Evolutionary conservation across 2,113 vertebrate genomes (phyloP), one percentile per base, ranked within the genome.

Genomic region (Oryzias woworae): DNA sequence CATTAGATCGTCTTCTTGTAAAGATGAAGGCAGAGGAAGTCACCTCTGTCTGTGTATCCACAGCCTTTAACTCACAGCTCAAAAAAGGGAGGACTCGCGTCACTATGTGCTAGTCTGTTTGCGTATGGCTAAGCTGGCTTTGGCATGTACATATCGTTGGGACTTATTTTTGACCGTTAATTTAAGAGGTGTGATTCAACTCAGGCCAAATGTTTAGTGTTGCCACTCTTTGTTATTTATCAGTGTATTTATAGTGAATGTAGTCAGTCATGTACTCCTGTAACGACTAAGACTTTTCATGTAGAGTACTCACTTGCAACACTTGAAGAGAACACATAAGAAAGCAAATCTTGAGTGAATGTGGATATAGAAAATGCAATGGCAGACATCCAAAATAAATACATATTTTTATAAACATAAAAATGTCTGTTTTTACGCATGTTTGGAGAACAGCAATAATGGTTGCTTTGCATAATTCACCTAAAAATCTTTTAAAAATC

Each of bases 231-330:
- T 83, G 75, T 89, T 91, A 90, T 91, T 92, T 92, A 92, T 88
- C 86, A 67, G 59, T 75, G 82, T 92, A 92, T 92, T 92, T 92
- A 91, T 91, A 80, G 78, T 65, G 76, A 78, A 26, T 76, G 78
- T 81, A 90, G 70, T 81, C 70, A 74, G 72, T 77, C 70, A 71
- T 43, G 54, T 79, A 84, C 44, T 64, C 73, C 24, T 73, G 65
- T 79, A 83, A 70, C 36, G 24, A 59, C 60, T 60, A 53, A 67
- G 59, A 53, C 41, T 63, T 50, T 22, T 62, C 17, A 58, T 67
- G 51, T 70, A 69, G 31, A 66, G 36, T 60, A 53, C 66, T 53
- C 62, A 55, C 62, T 69, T 68, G 69, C 23, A 62, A 58, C 58
- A 53, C 46, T 50, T 69, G 44, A 69, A 71, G 45, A 72, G 36